Conservation (phyloP, 1,140 invertebrate genomes). For the Adelges cooleyi region DNA sequence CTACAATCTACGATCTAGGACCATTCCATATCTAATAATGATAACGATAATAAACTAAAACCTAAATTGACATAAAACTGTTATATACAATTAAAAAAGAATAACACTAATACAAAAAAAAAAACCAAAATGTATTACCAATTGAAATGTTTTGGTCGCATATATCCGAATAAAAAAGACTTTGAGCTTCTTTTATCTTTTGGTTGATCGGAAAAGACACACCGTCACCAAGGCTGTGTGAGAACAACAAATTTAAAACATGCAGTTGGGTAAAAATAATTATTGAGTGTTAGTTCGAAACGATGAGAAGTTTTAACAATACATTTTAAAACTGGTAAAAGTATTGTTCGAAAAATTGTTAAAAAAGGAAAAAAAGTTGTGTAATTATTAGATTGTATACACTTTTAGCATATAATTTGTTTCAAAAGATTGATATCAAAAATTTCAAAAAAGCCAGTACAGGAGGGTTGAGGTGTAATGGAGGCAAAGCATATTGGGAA, state of each 20-base stretch:
- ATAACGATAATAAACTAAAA: no score
- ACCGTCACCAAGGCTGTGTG: slow-evolving; percentile 19
- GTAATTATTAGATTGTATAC: no score
- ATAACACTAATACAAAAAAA: neutral
- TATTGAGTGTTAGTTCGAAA: neutral
- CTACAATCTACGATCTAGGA: no score
- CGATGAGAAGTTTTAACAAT: neutral
- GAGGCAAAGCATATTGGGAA: no score
- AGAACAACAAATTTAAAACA: slow-evolving; percentile 8
- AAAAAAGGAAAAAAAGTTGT: no score
- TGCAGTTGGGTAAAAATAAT: neutral
- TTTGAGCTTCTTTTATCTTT: slow-evolving; percentile 11
- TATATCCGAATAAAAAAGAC: slow-evolving; percentile 3
- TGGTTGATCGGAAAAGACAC: slow-evolving; percentile 13
- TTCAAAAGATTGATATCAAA: slow-evolving; percentile 8
- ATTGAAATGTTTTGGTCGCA: slow-evolving; percentile 8
- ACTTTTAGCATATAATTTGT: neutral
- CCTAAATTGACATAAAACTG: no score
- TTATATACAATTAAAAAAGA: neutral
- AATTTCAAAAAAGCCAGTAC: neutral
- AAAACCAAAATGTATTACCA: slow-evolving; percentile 4
- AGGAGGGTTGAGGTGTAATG: no score
- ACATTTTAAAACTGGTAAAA: no score
- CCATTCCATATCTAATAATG: no score
- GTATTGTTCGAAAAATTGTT: no score